Evolutionary conservation across 2,113 vertebrate species (phyloP).

Genomic region (Rattus rattus): DNA sequence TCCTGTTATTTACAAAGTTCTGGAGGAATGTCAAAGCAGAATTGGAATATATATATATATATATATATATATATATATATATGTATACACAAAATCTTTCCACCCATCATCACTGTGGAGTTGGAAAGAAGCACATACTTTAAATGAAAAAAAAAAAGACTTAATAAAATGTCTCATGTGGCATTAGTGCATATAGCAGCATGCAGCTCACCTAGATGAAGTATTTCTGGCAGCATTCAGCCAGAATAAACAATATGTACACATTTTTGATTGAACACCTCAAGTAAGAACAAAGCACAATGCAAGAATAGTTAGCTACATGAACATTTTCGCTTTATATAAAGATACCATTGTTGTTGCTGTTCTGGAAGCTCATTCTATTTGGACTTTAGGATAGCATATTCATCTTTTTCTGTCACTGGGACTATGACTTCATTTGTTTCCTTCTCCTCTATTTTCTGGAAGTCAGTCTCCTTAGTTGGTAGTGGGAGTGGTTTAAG

Average conservation of each 20-base stretch:
- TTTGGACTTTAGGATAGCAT: constrained; percentile 40
- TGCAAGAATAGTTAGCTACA: constrained; percentile 51
- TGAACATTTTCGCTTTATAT: constrained; percentile 26
- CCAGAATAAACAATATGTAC: constrained; percentile 61
- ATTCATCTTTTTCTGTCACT: constrained; percentile 60
- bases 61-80: no score
- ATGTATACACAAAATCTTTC: not conserved
- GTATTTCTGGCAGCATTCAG: constrained; percentile 44
- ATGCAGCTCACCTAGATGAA: constrained; percentile 29
- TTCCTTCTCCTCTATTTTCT: constrained; percentile 45
- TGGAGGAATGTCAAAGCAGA: constrained; percentile 41
- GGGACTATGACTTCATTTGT: constrained; percentile 65
- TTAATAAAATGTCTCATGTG: constrained; percentile 40
- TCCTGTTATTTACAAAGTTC: constrained; percentile 33
- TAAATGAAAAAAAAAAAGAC: not conserved
- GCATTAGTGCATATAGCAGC: constrained; percentile 52
- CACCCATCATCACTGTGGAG: constrained; percentile 24
- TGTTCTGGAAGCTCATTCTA: constrained; percentile 12
- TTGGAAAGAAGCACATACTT: constrained; percentile 40
- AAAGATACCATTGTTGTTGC: constrained; percentile 38
- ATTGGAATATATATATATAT: constrained; percentile 43
- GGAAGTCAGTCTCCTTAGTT: constrained; percentile 9
- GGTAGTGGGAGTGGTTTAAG: no score
- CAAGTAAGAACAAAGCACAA: constrained; percentile 65
- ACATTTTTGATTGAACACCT: constrained; percentile 57